These are phyloP conservation scores for Deilephila porcellus DNA, from an alignment of 2,888 invertebrate species.

Conservation along the genomic window DNA sequence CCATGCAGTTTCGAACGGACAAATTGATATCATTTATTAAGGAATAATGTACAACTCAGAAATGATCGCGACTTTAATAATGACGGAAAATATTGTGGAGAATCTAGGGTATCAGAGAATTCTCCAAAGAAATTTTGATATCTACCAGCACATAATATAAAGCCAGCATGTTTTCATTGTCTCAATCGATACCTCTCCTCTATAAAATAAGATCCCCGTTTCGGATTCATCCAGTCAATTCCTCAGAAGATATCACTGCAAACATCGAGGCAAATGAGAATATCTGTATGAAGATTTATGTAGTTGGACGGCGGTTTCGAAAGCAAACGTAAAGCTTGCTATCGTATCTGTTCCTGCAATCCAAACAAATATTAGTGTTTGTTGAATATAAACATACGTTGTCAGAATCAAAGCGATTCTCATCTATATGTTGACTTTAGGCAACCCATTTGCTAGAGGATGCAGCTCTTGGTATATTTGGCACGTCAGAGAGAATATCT, in stretches of 20 bases:
- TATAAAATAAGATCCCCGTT: too few relatives aligned
- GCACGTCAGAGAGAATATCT: too few relatives aligned
- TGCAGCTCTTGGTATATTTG: neutral
- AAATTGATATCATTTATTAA: neutral
- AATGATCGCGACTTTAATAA: too few relatives aligned
- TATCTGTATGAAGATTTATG: neutral
- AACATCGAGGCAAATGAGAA: neutral
- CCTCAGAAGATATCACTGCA: neutral
- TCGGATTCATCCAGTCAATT: neutral
- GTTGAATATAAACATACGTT: conserved; percentile 7
- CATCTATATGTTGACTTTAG: neutral
- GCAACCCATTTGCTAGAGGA: neutral
- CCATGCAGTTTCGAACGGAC: neutral
- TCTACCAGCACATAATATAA: too few relatives aligned
- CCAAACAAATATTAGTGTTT: conserved; percentile 11
- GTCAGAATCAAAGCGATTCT: neutral
- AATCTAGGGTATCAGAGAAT: too few relatives aligned
- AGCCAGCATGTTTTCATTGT: too few relatives aligned
- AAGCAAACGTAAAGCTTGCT: conserved; percentile 1
- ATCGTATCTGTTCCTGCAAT: conserved; percentile 15
- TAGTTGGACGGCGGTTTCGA: neutral
- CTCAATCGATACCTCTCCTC: too few relatives aligned
- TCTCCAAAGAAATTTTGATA: too few relatives aligned
- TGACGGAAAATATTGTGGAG: too few relatives aligned
- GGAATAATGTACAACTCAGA: too few relatives aligned